phyloP scores from a whole-genome alignment of 2,113 vertebrate species.

The Marmota monax region DNA sequence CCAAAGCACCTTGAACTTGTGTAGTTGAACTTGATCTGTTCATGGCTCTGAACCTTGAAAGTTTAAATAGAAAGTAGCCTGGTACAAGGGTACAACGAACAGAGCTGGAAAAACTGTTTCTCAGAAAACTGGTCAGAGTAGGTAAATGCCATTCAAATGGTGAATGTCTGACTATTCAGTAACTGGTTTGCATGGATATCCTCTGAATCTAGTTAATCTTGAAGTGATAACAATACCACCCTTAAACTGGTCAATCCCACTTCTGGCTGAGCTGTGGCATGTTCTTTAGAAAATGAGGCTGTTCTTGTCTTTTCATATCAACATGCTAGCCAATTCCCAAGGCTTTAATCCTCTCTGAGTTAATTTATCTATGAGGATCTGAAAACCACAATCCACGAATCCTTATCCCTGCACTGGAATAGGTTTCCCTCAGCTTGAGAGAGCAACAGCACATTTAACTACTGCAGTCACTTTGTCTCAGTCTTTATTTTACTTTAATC shows the following conservation, averaged over 20 bases:
- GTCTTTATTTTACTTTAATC: not conserved
- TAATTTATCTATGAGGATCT: not conserved
- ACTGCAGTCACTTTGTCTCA: not conserved
- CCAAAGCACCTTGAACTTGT: not conserved
- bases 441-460: not conserved
- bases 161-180: not conserved
- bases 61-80: not conserved
- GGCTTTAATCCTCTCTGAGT: not conserved
- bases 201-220: not conserved
- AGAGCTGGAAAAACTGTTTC: not conserved
- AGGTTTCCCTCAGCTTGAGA: not conserved
- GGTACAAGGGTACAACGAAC: rapidly evolving
- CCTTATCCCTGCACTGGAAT: not conserved
- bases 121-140: not conserved
- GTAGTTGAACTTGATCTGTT: not conserved
- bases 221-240: not conserved
- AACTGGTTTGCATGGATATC: not conserved
- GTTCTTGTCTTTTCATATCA: not conserved
- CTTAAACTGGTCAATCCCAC: not conserved
- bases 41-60: not conserved
- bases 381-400: not conserved
- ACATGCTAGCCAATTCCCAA: not conserved
- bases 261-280: not conserved
- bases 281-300: not conserved
- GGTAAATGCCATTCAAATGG: too few species aligned